Percentiles rank a stretch among this genome's conserved stretches.
These are phyloP conservation scores for Macrosoma leucophasiata DNA, from an alignment of 2,888 invertebrate genomes.

Conservation along the genomic window DNA sequence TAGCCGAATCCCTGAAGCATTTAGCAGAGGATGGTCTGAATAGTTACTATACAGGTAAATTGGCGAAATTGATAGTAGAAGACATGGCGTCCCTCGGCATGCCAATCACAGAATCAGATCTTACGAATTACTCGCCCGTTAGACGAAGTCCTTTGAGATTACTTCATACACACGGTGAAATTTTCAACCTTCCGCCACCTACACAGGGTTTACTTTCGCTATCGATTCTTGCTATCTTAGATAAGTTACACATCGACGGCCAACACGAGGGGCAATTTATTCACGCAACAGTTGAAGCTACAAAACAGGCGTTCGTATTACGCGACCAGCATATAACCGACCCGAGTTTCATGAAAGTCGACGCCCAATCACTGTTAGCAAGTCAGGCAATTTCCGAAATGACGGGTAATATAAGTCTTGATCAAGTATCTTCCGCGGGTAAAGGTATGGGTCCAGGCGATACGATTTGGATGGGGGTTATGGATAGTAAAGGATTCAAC, in stretches of 20 bases:
- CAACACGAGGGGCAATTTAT: slow-evolving; percentile 53
- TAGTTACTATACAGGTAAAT: slow-evolving; percentile 54
- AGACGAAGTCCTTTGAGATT: slow-evolving; percentile 49
- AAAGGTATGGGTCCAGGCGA: slow-evolving; percentile 51
- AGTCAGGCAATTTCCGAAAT: slow-evolving; percentile 39
- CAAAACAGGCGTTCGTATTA: slow-evolving; percentile 27
- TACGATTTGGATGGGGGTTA: slow-evolving; percentile 63
- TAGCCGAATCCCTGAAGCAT: slow-evolving; percentile 46
- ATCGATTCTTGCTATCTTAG: slow-evolving; percentile 52
- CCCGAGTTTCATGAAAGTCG: slow-evolving; percentile 48
- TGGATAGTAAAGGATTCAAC: slow-evolving; percentile 61
- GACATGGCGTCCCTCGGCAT: slow-evolving; percentile 49
- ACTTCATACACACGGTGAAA: slow-evolving; percentile 45
- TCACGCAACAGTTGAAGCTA: slow-evolving; percentile 54
- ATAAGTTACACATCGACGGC: slow-evolving; percentile 49
- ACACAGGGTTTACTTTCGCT: slow-evolving; percentile 61
- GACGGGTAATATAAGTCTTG: slow-evolving; percentile 40
- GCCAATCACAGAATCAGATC: slow-evolving; percentile 53
- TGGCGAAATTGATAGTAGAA: slow-evolving; percentile 48
- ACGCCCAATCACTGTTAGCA: slow-evolving; percentile 42
- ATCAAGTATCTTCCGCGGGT: slow-evolving; percentile 33
- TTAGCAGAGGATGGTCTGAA: slow-evolving; percentile 48
- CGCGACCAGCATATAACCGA: slow-evolving; percentile 49
- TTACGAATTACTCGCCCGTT: slow-evolving; percentile 45
- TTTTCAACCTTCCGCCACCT: slow-evolving; percentile 61